Evolutionary conservation across 1,140 invertebrate species (phyloP), one percentile per base, ranked within the genome.

Genomic region (Drosophila arawakana): DNA sequence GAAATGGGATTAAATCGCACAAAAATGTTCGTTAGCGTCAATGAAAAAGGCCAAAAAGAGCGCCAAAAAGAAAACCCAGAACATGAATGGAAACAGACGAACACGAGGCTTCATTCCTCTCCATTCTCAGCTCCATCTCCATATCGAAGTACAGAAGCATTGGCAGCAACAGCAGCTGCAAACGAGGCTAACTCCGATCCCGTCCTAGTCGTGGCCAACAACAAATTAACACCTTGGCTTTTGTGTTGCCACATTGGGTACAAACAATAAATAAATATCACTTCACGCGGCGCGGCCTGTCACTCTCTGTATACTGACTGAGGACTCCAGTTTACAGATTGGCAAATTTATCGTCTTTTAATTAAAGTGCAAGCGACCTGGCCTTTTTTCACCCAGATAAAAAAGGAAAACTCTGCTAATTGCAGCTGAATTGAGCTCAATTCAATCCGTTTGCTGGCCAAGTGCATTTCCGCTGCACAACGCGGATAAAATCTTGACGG

Each of bases 241-340:
- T 88, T 88, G 80, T 89, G 84, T 80, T 89, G 84, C 84, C 84
- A 89, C 84, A 81, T 89, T 90, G 84, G 84, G 85, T 89, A 89
- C 81, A 89, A 89, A 89, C 84, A 89, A 89, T 89, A 89, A 89
- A 89, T 89, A 89, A 89, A 89, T 89, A 89, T 89, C 84, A 84
- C 84, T 84, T 76, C 67, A 78, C 69, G 76, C 70, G 65, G 46
- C 55, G 61, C 59, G 66, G 62, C 55, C 80, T 83, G 80, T 80
- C 80, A 49, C 49, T 1, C 41, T 15, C 21, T 9, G 15, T 37
- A 30, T 44, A 30, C 35, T 34, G 5, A 43, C n/a, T 44, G 59
- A 44, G 46, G 54, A 47, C 44, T 73, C 21, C 52, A 37, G 76
- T 67, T 72, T 85, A 81, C 76, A 88, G 77, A 78, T 80, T 89